Base-by-base conservation (phyloP, 2,113 vertebrate genomes). In the Amblyornis subalaris region DNA sequence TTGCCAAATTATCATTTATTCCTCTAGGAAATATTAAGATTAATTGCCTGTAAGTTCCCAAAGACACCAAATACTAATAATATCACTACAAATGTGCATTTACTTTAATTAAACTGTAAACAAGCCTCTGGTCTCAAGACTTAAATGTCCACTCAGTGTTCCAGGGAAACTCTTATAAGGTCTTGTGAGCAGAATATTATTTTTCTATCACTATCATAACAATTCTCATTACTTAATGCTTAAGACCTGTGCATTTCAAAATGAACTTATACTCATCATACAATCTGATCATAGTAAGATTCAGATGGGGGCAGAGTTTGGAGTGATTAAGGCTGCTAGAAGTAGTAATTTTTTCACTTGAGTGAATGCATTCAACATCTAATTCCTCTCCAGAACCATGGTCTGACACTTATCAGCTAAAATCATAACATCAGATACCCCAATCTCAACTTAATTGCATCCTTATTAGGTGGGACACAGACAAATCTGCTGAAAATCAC, bases 31-130 rank as follows among this genome's bases (percentile, higher is more conserved):
- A 89, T 86, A 89, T 7, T 54, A 89, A 65, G 66, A 91, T 88
- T 93, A 96, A 94, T 85, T 92, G 83, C 20, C 79, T 74, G 55
- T 54, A 90, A 80, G 92, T 71, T 93, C 61, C 60, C 65, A 86
- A 86, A 90, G 72, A 71, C 54, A 80, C 11, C 4, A 44, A 93
- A 90, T 67, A 88, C 51, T 93, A 88, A 85, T 70, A 96, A 47
- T 67, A 92, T 77, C 55, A 60, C 22, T 84, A 40, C 40, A 77
- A 67, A 76, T 31, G 20, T 74, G 33, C 55, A 94, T 83, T 91
- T 79, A 73, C 38, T 84, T 80, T 77, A 92, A 88, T 65, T 93
- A 80, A 92, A 88, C 67, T 93, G 72, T 77, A 96, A 93, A 92
- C 61, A 93, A 81, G 44, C 51, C 53, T 80, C 47, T 70, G 38